phyloP scores from a whole-genome alignment of 37 sponge, comb jelly and placozoan species.

The Halichondria panicea region DNA sequence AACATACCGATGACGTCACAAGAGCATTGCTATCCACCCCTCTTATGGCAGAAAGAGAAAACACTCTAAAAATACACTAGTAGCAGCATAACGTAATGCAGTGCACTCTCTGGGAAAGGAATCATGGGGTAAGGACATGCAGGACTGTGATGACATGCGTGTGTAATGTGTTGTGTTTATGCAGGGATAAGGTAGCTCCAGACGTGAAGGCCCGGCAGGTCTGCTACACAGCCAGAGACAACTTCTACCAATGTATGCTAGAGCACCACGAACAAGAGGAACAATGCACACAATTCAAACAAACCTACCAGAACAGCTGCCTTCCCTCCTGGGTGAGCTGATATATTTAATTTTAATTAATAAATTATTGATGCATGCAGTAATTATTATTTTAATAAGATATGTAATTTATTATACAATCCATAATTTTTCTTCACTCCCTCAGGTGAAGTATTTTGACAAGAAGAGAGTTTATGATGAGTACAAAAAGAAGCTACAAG shows the following conservation, averaged over 20 bases:
- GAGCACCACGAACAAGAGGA: conserved; percentile 25
- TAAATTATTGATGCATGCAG: neutral
- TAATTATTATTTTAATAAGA: too few species aligned
- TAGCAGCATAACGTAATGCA: neutral
- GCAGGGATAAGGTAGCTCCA: conserved; percentile 38
- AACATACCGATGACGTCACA: neutral
- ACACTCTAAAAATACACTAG: conserved; percentile 1
- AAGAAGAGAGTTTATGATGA: conserved; percentile 68
- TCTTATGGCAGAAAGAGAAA: conserved; percentile 40
- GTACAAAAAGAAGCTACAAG: conserved; percentile 71
- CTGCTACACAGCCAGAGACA: conserved; percentile 71
- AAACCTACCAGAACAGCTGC: conserved; percentile 44
- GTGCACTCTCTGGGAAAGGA: conserved; percentile 1
- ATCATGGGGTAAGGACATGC: conserved; percentile 13
- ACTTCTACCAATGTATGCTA: conserved; percentile 57
- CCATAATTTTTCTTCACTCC: too few species aligned
- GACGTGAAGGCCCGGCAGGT: conserved; percentile 31
- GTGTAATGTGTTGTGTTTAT: neutral
- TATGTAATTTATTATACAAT: too few species aligned
- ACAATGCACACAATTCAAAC: conserved; percentile 32
- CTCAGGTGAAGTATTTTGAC: conserved; percentile 81
- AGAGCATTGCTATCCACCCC: conserved; percentile 47
- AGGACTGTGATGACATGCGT: neutral
- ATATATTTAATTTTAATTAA: neutral
- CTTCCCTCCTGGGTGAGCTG: conserved; percentile 70